These are phyloP conservation scores for Anagyrus pseudococci DNA, from an alignment of 2,888 invertebrate species.

Conservation along the genomic window DNA sequence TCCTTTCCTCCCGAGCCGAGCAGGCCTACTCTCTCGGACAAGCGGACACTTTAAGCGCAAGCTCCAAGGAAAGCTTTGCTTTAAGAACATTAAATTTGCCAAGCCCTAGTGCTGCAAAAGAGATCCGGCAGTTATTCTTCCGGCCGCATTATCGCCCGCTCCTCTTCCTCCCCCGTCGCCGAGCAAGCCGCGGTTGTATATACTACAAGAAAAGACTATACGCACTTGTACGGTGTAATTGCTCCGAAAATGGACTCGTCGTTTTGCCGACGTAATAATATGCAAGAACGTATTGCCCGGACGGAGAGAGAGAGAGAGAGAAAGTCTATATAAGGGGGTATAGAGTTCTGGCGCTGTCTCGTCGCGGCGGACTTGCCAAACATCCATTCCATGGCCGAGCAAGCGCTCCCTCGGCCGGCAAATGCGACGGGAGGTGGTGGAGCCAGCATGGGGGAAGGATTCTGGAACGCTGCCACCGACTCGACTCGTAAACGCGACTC, in stretches of 20 bases:
- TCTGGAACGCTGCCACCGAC: constrained; percentile 36
- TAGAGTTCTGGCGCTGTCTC: background rate
- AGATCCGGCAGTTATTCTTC: background rate
- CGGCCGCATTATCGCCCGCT: constrained; percentile 6
- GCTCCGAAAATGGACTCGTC: constrained; percentile 39
- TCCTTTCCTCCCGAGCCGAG: no score
- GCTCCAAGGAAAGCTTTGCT: background rate
- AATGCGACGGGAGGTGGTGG: constrained; percentile 19
- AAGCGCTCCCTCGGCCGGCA: constrained; percentile 19
- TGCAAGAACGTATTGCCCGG: constrained; percentile 38
- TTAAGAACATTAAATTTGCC: constrained; percentile 14
- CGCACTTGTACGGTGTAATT: constrained; percentile 36
- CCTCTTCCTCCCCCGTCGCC: background rate
- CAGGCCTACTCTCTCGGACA: no score
- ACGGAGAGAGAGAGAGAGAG: constrained; percentile 1
- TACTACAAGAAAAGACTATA: no score
- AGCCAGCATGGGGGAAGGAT: no score
- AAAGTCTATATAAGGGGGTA: no score
- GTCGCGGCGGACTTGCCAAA: constrained; percentile 32
- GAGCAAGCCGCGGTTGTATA: background rate
- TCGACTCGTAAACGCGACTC: constrained; percentile 29
- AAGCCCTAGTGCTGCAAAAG: background rate
- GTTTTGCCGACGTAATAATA: constrained; percentile 37
- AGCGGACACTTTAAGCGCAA: no score
- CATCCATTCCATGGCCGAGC: constrained; percentile 20